Conservation (phyloP, 2,797 vertebrate genomes). For the Iguana delicatissima region DNA sequence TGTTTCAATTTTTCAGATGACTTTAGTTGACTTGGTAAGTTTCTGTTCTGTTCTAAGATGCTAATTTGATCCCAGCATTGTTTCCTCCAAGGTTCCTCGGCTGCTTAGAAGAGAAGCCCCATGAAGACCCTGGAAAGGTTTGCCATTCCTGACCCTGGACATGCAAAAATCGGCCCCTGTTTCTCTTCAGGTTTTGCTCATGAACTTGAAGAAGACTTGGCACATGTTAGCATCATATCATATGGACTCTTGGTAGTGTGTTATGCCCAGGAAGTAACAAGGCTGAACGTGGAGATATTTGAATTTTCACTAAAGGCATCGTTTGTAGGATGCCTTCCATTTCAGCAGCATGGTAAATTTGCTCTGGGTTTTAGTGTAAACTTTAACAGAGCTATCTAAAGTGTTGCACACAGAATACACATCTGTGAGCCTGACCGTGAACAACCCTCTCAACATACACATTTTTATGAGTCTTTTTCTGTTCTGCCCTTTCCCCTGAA, state of each 20-base stretch:
- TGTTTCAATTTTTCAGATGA: neutral
- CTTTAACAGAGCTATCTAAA: neutral
- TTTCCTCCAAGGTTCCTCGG: neutral
- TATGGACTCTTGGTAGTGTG: neutral
- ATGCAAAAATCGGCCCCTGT: neutral
- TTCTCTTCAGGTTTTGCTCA: neutral
- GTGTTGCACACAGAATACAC: no score
- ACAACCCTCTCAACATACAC: no score
- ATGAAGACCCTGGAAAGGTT: neutral
- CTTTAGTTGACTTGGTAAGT: neutral
- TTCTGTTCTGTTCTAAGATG: neutral
- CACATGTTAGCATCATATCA: no score
- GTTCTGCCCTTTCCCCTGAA: no score
- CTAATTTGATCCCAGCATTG: neutral
- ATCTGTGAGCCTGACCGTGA: no score
- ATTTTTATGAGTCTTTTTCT: no score
- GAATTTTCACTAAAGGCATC: neutral
- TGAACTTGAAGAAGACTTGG: neutral
- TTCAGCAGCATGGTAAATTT: no score
- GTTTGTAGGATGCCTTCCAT: no score
- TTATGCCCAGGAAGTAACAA: neutral
- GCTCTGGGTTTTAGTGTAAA: neutral
- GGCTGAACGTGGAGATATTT: no score
- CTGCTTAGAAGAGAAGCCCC: neutral
- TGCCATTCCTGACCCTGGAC: neutral